Evolutionary conservation across 1,140 invertebrate genomes (phyloP).

Genomic region (Monochamus saltuarius): DNA sequence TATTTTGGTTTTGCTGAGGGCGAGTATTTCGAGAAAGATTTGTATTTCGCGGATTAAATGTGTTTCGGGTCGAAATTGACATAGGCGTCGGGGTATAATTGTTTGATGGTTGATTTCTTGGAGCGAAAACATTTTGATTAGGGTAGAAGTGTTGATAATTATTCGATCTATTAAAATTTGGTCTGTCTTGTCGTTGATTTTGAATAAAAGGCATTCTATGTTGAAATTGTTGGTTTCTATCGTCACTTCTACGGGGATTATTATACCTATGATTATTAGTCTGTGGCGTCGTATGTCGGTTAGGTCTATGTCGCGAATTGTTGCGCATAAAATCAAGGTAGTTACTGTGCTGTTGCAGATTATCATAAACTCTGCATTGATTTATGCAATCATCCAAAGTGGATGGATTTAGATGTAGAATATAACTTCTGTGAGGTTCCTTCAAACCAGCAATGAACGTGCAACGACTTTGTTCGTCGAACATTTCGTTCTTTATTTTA

Average conservation of each 20-base stretch:
- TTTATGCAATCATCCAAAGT: conserved; percentile 7
- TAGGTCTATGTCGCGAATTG: background rate
- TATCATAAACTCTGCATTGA: background rate
- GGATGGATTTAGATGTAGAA: conserved; percentile 8
- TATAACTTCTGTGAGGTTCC: conserved; percentile 1
- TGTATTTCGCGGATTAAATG: background rate
- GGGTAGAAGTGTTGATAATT: background rate
- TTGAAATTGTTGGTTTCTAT: background rate
- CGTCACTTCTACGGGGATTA: background rate
- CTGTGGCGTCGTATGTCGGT: background rate
- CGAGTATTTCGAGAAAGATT: background rate
- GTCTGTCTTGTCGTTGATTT: no score
- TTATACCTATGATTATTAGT: background rate
- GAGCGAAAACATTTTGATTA: background rate
- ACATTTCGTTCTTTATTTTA: no score
- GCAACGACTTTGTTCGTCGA: conserved; percentile 3
- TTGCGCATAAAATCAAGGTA: background rate
- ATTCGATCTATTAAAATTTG: background rate
- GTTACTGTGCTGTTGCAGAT: conserved; percentile 10
- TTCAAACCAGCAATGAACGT: background rate
- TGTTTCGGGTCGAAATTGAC: background rate
- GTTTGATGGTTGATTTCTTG: background rate
- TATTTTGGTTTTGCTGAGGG: background rate
- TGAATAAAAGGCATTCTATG: no score
- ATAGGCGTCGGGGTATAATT: conserved; percentile 5